Conservation (phyloP, 2,113 vertebrate species). For the Ivindomyrus marchei region DNA sequence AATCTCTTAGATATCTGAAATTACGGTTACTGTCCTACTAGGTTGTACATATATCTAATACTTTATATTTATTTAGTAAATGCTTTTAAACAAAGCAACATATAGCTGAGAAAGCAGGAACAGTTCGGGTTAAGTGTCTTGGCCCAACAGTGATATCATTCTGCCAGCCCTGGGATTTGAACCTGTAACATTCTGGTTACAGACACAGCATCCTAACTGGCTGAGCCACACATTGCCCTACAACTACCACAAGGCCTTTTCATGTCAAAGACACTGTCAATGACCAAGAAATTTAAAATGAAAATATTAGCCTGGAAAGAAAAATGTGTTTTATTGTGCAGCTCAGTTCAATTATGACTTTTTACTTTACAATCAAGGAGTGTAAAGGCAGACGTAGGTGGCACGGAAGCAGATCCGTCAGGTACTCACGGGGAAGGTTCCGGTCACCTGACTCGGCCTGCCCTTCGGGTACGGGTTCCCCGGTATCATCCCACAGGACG, state of each 20-base stretch:
- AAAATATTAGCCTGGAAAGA: background rate
- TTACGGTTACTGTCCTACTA: background rate
- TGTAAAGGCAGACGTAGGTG: background rate
- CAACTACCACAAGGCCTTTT: background rate
- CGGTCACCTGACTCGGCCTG: constrained; percentile 85
- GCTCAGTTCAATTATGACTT: background rate
- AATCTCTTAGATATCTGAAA: background rate
- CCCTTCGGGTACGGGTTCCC: constrained; percentile 98
- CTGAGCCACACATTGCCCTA: background rate
- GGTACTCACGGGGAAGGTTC: constrained; percentile 83
- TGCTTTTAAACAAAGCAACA: background rate
- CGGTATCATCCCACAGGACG: constrained; percentile 94
- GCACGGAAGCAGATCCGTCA: background rate
- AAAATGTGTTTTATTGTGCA: background rate
- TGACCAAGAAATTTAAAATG: background rate
- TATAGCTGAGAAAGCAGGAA: background rate
- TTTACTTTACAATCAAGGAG: background rate
- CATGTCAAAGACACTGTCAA: background rate
- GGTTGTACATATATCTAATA: background rate
- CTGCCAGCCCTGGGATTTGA: background rate
- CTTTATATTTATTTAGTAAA: background rate
- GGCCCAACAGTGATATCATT: background rate
- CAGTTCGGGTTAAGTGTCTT: background rate
- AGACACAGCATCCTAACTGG: background rate
- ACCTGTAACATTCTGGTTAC: background rate